These are phyloP conservation scores for Neolamprologus devosi DNA, from an alignment of 2,113 vertebrate genomes.

Conservation along the genomic window DNA sequence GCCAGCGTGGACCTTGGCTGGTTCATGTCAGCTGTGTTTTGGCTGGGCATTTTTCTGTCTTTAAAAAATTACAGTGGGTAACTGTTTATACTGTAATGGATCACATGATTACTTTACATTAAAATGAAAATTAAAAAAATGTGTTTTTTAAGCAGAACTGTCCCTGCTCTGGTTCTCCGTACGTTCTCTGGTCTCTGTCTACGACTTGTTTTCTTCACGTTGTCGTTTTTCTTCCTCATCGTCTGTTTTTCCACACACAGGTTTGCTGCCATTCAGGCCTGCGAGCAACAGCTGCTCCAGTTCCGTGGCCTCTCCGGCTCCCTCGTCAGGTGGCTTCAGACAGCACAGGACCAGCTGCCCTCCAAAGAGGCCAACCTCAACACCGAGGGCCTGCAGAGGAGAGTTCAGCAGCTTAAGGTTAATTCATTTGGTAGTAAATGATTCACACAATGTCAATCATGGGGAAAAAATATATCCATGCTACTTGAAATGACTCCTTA, in stretches of 20 bases:
- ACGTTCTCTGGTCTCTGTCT: background rate
- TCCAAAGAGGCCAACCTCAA: slow-evolving; percentile 74
- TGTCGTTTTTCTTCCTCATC: background rate
- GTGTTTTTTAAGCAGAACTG: background rate
- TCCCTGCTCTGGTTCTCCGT: too few relatives aligned
- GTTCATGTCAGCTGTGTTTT: background rate
- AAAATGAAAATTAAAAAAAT: background rate
- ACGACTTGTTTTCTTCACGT: background rate
- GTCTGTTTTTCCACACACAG: slow-evolving; percentile 6
- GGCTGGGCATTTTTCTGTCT: background rate
- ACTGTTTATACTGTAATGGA: background rate
- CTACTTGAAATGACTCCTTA: background rate
- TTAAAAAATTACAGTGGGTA: background rate
- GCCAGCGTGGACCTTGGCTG: background rate
- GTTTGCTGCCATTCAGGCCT: slow-evolving; percentile 62
- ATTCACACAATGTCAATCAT: accelerated
- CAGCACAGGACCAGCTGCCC: slow-evolving; percentile 79
- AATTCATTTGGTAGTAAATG: background rate
- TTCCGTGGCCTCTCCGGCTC: slow-evolving; percentile 71
- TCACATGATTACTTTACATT: accelerated
- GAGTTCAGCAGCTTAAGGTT: slow-evolving; percentile 83
- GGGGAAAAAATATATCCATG: background rate
- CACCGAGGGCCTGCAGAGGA: slow-evolving; percentile 80
- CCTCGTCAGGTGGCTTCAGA: slow-evolving; percentile 86
- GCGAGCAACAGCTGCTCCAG: slow-evolving; percentile 66